Base-by-base conservation (phyloP, 2,797 vertebrate genomes). In the Argyrosomus regius region DNA sequence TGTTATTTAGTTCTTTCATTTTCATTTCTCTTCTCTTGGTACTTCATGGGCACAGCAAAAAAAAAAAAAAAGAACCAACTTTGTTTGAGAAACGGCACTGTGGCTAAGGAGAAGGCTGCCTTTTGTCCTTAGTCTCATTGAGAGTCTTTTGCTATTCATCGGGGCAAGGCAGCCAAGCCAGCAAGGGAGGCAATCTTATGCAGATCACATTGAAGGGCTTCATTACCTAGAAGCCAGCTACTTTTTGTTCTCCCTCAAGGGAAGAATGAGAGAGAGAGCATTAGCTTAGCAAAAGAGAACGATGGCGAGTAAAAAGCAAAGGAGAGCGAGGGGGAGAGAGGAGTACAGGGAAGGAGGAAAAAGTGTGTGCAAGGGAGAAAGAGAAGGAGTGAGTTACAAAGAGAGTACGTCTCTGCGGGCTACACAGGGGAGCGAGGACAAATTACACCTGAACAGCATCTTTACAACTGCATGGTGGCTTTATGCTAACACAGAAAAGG, bases 171-270 rank as follows among this genome's bases (percentile, higher is more conserved):
- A 82, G 83, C 82, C 69, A 60, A 84, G 71, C 90, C 80, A 72
- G 81, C 80, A 5, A 86, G 88, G 85, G 77, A 83, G 82, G 87
- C 87, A 90, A 89, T 93, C 90, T 91, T 86, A 93, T 91, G 90
- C 92, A 93, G 90, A 94, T 93, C 91, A 90, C 83, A 90, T 77
- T 88, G 92, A 93, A 93, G 84, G 87, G 91, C 91, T 94, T 93
- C 88, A 94, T 95, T 95, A 94, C 91, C 91, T 90, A 86, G 89
- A 89, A 91, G 89, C 89, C 89, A 82, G 91, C 79, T 85, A 86
- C 89, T 89, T 91, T 92, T 87, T 91, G 74, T 87, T 89, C 90
- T 86, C 81, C 80, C 89, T 91, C 75, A 79, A 91, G 90, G 90
- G 90, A 88, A 89, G 90, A 81, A 77, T n/a, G 72, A 84, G 83